These are phyloP conservation scores for Platysternon megacephalum DNA, from an alignment of 2,113 vertebrate species.

Conservation along the genomic window DNA sequence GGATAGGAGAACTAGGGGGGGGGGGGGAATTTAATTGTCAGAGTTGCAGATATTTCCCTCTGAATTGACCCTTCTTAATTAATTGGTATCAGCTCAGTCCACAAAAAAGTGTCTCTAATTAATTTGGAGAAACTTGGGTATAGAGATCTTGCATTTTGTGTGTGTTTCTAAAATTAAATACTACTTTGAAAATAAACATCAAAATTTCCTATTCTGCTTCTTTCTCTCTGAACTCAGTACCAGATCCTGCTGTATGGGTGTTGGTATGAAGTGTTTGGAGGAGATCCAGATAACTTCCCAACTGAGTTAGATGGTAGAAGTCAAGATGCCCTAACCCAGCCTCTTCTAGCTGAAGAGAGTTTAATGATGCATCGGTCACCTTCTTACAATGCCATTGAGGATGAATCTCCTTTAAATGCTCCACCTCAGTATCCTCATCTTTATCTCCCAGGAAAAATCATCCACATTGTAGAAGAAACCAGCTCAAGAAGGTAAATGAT, in stretches of 20 bases:
- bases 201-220: accelerated
- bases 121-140: accelerated
- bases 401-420: slow-evolving; percentile 76
- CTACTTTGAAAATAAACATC: not conserved
- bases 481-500: slow-evolving; percentile 82
- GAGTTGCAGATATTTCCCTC: not conserved
- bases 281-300: slow-evolving; percentile 85
- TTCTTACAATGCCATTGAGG: slow-evolving; percentile 85
- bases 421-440: slow-evolving; percentile 84
- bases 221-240: slow-evolving; percentile 81
- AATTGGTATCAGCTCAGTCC: not conserved
- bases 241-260: slow-evolving; percentile 92
- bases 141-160: not conserved
- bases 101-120: accelerated
- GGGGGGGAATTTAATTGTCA: not conserved
- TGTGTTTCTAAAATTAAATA: too few relatives aligned
- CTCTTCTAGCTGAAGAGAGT: slow-evolving; percentile 92
- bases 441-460: slow-evolving; percentile 91
- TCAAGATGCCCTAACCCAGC: slow-evolving; percentile 84
- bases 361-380: slow-evolving; percentile 84
- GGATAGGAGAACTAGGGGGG: not conserved
- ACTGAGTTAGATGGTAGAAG: slow-evolving; percentile 88
- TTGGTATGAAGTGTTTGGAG: slow-evolving; percentile 95
- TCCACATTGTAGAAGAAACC: slow-evolving; percentile 90
- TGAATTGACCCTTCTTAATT: not conserved